phyloP scores from a whole-genome alignment of 23 tunicate species.

The Halocynthia aurantium region DNA sequence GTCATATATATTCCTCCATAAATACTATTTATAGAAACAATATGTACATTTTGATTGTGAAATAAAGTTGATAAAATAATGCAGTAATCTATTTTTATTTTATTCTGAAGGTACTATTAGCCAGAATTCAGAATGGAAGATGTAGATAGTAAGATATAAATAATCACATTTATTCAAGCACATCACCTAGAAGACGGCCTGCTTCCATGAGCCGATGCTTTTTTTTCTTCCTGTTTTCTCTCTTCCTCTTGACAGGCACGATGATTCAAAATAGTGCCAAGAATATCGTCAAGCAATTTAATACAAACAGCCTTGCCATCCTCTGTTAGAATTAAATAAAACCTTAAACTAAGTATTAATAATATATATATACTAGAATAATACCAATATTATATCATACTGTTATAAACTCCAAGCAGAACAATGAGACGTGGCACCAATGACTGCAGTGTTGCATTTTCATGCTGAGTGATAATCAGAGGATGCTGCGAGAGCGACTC shows the following conservation, averaged over 20 bases:
- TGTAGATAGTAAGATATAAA: too few species aligned
- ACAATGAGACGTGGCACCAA: slow-evolving; percentile 60
- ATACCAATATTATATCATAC: neutral
- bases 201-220: neutral
- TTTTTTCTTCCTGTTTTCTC: neutral
- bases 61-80: too few species aligned
- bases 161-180: too few species aligned
- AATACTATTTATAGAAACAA: too few species aligned
- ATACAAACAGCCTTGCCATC: slow-evolving; percentile 77
- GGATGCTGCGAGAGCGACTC: slow-evolving; percentile 92
- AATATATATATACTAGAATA: too few species aligned
- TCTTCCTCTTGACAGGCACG: slow-evolving; percentile 20
- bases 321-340: slow-evolving; percentile 4
- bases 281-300: slow-evolving; percentile 69
- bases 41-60: too few species aligned
- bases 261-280: slow-evolving; percentile 56
- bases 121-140: too few species aligned
- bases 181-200: too few species aligned
- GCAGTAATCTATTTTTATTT: too few species aligned
- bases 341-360: too few species aligned
- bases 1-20: too few species aligned
- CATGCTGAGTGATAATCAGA: slow-evolving; percentile 61
- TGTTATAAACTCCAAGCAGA: slow-evolving; percentile 52
- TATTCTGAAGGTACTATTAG: too few species aligned
- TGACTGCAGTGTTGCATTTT: slow-evolving; percentile 60